Percentiles rank a stretch among this genome's conserved stretches.
Evolutionary conservation across 2,113 vertebrate species (phyloP).

Genomic region (Ovis aries): ARS-UI_Ramb_v3.0 NC_056057.1:9967501-9968000

Average conservation of each 20-base stretch:
- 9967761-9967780: background rate
- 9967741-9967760: background rate
- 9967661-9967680: background rate
- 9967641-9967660: background rate
- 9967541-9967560: background rate
- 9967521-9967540: background rate
- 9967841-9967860: background rate
- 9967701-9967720: background rate
- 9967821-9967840: background rate
- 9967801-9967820: background rate
- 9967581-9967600: background rate
- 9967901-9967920: background rate
- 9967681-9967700: background rate
- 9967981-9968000: background rate
- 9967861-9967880: background rate
- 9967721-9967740: background rate
- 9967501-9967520: background rate
- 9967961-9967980: background rate
- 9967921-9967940: background rate
- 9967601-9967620: background rate
- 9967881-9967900: background rate
- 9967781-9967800: background rate
- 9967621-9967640: background rate
- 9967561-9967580: background rate
- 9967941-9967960: background rate